These are phyloP conservation scores for Pseudorhombus dupliciocellatus DNA, from an alignment of 2,113 vertebrate genomes.

Conservation along the genomic window DNA sequence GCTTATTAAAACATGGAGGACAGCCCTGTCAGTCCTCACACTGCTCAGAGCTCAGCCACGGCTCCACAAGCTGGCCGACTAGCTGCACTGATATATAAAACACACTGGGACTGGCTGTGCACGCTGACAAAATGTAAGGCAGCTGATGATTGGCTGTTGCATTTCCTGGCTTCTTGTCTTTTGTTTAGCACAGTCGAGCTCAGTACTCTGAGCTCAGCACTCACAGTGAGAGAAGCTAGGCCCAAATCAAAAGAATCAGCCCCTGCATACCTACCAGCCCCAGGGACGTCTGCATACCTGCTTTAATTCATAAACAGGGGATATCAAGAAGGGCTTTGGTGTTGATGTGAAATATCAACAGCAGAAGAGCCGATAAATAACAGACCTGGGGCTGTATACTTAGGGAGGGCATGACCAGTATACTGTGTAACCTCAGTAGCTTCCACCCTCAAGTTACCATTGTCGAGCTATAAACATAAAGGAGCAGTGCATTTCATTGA, in stretches of 20 bases:
- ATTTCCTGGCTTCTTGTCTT: constrained; percentile 98
- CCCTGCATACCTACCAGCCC: constrained; percentile 19
- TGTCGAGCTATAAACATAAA: constrained; percentile 8
- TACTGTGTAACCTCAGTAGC: no score
- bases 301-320: background rate
- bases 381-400: constrained; percentile 34
- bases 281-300: constrained; percentile 10
- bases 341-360: background rate
- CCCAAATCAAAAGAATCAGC: constrained; percentile 64
- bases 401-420: no score
- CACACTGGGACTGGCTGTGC: constrained; percentile 87
- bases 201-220: background rate
- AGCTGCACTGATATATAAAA: constrained; percentile 90
- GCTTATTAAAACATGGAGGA: constrained; percentile 99
- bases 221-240: background rate
- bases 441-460: constrained; percentile 41
- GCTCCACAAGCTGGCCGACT: constrained; percentile 93
- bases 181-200: constrained; percentile 90
- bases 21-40: constrained; percentile 94
- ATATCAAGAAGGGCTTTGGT: background rate
- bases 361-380: constrained; percentile 14
- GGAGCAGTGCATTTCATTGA: no score
- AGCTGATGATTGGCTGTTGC: constrained; percentile 91
- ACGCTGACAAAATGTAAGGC: constrained; percentile 87
- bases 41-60: constrained; percentile 93